Percentiles rank a stretch among this genome's conserved stretches.
Conservation (phyloP, 2,797 vertebrate genomes). For the Macropus fuliginosus region DNA sequence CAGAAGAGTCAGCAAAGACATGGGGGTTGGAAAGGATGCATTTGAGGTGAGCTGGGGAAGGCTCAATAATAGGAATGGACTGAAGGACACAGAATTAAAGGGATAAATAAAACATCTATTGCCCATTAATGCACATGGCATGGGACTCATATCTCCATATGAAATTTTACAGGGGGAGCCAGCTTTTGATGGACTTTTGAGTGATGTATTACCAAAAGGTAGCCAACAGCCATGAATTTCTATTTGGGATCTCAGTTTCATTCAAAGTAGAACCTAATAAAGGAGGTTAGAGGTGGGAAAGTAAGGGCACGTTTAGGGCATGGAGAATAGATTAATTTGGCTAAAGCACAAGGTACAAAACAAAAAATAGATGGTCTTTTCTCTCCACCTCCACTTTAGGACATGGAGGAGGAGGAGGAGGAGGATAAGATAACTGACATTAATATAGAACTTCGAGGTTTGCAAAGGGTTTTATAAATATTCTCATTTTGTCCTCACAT, state of each 20-base stretch:
- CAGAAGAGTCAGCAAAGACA: neutral
- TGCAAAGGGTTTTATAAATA: neutral
- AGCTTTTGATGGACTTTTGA: conserved; percentile 45
- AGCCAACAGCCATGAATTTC: conserved; percentile 70
- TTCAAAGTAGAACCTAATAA: conserved; percentile 64
- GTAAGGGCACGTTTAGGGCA: neutral
- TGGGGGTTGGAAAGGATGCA: conserved; percentile 30
- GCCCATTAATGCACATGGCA: conserved; percentile 6
- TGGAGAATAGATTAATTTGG: neutral
- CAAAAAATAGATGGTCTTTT: neutral
- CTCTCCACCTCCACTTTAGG: neutral
- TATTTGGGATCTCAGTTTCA: conserved; percentile 58
- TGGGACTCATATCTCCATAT: neutral
- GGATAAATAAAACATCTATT: conserved; percentile 58
- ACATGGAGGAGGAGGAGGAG: neutral
- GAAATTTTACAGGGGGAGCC: conserved; percentile 49
- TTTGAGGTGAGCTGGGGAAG: conserved; percentile 47
- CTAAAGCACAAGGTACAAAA: neutral
- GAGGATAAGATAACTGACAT: neutral
- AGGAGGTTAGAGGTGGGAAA: neutral
- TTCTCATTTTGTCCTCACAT: neutral
- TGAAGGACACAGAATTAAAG: neutral
- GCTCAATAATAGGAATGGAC: conserved; percentile 57
- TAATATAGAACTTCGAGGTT: neutral
- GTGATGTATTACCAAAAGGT: conserved; percentile 65